Percentiles rank a stretch among this genome's conserved stretches.
Evolutionary conservation across 1,140 invertebrate genomes (phyloP).

Genomic region (Tyrophagus putrescentiae): DNA sequence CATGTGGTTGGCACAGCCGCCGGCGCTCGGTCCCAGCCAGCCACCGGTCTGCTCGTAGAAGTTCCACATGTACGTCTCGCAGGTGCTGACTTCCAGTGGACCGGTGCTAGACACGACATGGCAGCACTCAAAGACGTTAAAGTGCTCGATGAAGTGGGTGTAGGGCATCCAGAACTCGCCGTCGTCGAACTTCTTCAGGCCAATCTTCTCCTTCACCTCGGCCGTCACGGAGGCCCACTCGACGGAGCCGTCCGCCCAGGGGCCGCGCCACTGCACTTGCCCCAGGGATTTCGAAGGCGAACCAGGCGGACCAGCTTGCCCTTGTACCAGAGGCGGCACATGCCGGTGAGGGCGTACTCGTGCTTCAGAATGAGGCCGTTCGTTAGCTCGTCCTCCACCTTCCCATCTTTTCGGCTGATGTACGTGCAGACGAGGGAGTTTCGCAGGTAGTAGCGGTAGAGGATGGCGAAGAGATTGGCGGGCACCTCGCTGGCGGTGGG

Average conservation of each 20-base stretch:
- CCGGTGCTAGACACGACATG: too few relatives aligned
- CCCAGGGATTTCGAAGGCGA: conserved; percentile 48
- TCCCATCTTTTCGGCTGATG: conserved; percentile 45
- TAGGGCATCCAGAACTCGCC: conserved; percentile 50
- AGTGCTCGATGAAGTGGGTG: background rate
- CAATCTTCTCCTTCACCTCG: conserved; percentile 48
- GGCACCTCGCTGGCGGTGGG: conserved; percentile 43
- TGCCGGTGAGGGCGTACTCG: background rate
- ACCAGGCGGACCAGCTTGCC: conserved; percentile 28
- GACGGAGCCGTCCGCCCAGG: conserved; percentile 46
- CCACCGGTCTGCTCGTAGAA: conserved; percentile 63
- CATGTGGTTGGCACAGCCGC: conserved; percentile 88
- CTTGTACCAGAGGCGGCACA: conserved; percentile 23
- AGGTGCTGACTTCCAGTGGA: conserved; percentile 34
- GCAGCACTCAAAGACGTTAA: background rate
- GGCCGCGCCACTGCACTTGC: conserved; percentile 50
- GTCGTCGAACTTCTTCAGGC: conserved; percentile 44
- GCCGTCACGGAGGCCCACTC: conserved; percentile 47
- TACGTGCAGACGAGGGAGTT: conserved; percentile 93
- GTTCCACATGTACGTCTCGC: conserved; percentile 73
- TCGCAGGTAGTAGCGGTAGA: conserved; percentile 78
- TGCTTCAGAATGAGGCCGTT: conserved; percentile 39
- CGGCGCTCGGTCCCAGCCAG: conserved; percentile 78
- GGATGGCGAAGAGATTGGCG: conserved; percentile 76
- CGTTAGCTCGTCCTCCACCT: conserved; percentile 65